Evolutionary conservation across 1,140 invertebrate genomes (phyloP), one percentile per base, ranked within the genome.

Genomic region (Hylyphantes graminicola): DNA sequence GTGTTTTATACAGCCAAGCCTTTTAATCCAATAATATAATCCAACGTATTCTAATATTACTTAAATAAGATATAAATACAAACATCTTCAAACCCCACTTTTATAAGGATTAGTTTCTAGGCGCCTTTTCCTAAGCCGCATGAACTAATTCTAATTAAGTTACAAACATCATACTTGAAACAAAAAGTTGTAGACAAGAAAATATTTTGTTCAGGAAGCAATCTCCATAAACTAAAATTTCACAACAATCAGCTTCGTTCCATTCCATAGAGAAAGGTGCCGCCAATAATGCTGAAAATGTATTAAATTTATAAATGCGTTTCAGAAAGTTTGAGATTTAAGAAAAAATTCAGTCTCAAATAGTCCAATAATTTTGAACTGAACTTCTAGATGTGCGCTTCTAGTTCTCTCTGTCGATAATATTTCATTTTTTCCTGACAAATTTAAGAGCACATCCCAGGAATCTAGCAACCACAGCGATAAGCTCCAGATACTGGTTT

Each of bases 381-480:
- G 48, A 67, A 67, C 50, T 35, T 78, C 76, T 78, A 78, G 63
- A 78, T 78, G 76, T 78, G 76, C 76, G 76, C 19, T 78, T 78
- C 76, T 78, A 67, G 63, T 78, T 17, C 61, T 78, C 35, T 54
- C 35, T 48, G 35, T 78, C 17, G 35, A 35, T 35, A 35, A 35
- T 35, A 53, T 19, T 51, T 53, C 17, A n/a, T 78, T 55, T 19
- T 51, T 21, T 54, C 19, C 15, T 17, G 50, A 48, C 12, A 13
- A 57, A 74, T 21, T 15, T 68, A 17, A 54, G 51, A 21, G 9
- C 51, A 78, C 48, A 21, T 35, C 50, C 57, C 53, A 81, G 68
- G 57, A 73, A 73, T 59, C 79, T 81, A 86, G 73, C 85, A 86
- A 67, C 67, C 72, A 64, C 85, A 86, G 48, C 79, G 78, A 63